A percentile compares a stretch with the other conserved stretches of the same genome.
These are phyloP conservation scores for Hydrochoerus hydrochaeris DNA, from an alignment of 2,113 vertebrate genomes.

Conservation along the genomic window DNA sequence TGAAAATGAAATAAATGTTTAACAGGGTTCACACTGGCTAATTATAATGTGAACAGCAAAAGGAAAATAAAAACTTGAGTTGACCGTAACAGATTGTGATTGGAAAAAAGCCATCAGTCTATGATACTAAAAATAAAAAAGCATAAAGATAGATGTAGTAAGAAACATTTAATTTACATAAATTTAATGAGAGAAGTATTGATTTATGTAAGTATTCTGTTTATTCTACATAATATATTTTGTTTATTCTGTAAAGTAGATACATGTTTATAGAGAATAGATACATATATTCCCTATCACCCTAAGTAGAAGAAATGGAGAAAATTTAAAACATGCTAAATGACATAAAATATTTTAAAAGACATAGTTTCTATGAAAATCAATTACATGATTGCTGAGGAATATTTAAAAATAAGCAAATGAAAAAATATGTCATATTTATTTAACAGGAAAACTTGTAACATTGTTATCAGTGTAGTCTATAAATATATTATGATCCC, in stretches of 20 bases:
- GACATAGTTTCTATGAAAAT: not conserved
- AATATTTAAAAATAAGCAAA: not conserved
- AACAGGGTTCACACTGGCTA: not conserved
- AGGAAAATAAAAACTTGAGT: not conserved
- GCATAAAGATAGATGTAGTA: not conserved
- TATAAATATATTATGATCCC: not conserved
- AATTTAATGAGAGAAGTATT: not conserved
- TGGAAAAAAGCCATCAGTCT: not conserved
- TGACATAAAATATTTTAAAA: not conserved
- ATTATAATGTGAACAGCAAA: not conserved
- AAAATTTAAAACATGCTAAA: not conserved
- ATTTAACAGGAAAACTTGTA: not conserved
- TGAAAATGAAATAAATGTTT: not conserved
- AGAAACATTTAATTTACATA: not conserved
- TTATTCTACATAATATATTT: not conserved
- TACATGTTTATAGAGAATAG: not conserved
- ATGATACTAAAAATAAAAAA: not conserved
- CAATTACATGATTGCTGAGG: not conserved
- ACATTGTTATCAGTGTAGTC: not conserved
- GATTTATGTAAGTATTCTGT: not conserved
- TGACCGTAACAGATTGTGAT: not conserved
- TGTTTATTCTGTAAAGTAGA: not conserved
- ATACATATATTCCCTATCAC: not conserved
- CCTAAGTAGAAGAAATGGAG: not conserved
- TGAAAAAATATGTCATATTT: not conserved